Evolutionary conservation across 2,888 invertebrate genomes (phyloP).

Genomic region (Clusia tigrina): DNA sequence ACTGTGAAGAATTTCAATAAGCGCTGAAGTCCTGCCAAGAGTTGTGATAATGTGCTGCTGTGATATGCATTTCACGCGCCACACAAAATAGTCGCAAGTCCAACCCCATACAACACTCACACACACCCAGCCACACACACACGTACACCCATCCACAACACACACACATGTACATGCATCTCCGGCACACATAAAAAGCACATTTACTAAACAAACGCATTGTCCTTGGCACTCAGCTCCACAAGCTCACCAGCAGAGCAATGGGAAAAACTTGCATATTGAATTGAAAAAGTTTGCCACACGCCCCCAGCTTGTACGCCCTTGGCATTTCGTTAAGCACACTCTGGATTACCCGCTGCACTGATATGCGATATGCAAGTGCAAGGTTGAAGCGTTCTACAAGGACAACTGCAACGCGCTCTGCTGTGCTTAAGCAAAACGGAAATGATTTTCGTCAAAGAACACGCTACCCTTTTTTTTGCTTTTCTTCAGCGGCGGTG

Average conservation of each 20-base stretch:
- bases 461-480: too few relatives aligned
- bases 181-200: conserved; percentile 1
- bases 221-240: background rate
- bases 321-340: conserved; percentile 20
- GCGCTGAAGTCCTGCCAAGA: too few relatives aligned
- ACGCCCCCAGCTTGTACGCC: conserved; percentile 20
- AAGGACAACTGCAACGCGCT: background rate
- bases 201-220: too few relatives aligned
- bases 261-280: conserved; percentile 11
- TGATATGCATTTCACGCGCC: too few relatives aligned
- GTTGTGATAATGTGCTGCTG: too few relatives aligned
- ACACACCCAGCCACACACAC: conserved; percentile 8
- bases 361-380: conserved; percentile 15
- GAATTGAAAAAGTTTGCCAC: conserved; percentile 22
- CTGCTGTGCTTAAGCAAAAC: background rate
- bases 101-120: too few relatives aligned
- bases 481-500: background rate
- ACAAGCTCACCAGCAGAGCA: background rate
- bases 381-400: conserved; percentile 11
- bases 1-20: too few relatives aligned
- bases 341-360: conserved; percentile 7
- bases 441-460: conserved; percentile 10
- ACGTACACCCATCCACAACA: conserved; percentile 13
- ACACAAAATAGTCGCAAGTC: too few relatives aligned
- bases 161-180: conserved; percentile 3